A percentile compares a stretch with the other conserved stretches of the same genome.
Evolutionary conservation across 1,140 invertebrate genomes (phyloP).

Genomic region (Eurytemora carolleeae): DNA sequence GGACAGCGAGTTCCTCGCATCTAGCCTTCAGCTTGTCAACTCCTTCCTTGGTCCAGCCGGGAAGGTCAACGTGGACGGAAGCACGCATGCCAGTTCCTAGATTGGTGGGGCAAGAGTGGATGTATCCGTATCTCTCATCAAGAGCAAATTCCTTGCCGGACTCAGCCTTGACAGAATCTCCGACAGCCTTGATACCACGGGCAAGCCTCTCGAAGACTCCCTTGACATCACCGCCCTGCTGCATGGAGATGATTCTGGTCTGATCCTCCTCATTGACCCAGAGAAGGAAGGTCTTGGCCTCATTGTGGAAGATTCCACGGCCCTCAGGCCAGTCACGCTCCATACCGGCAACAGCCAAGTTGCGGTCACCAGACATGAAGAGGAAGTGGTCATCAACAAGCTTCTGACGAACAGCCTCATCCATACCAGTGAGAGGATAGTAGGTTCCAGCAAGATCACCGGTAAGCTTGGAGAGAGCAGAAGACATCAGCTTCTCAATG

Average conservation of each 20-base stretch:
- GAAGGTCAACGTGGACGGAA: constrained; percentile 15
- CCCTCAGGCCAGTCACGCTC: constrained; percentile 67
- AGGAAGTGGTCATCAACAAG: constrained; percentile 27
- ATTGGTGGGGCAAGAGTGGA: constrained; percentile 16
- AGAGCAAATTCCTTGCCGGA: constrained; percentile 14
- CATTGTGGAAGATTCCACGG: constrained; percentile 59
- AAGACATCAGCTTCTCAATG: constrained; percentile 12
- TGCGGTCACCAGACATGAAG: constrained; percentile 26
- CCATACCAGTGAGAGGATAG: constrained; percentile 26
- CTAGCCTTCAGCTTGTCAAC: constrained; percentile 8
- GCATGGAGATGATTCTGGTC: constrained; percentile 45
- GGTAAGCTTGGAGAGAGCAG: constrained; percentile 5
- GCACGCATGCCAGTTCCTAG: constrained; percentile 16
- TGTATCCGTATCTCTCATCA: constrained; percentile 9
- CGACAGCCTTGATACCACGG: constrained; percentile 31
- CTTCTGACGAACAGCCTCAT: constrained; percentile 23
- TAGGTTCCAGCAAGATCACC: constrained; percentile 24
- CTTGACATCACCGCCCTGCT: constrained; percentile 50
- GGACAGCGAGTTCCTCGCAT: constrained; percentile 14
- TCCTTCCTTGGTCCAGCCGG: constrained; percentile 17
- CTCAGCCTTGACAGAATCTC: constrained; percentile 14
- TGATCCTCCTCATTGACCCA: constrained; percentile 88
- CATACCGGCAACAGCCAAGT: constrained; percentile 24
- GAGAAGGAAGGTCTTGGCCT: constrained; percentile 50
- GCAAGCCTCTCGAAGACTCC: constrained; percentile 43